phyloP scores from a whole-genome alignment of 2,797 vertebrate genomes.

The Corythornis leucogaster region DNA sequence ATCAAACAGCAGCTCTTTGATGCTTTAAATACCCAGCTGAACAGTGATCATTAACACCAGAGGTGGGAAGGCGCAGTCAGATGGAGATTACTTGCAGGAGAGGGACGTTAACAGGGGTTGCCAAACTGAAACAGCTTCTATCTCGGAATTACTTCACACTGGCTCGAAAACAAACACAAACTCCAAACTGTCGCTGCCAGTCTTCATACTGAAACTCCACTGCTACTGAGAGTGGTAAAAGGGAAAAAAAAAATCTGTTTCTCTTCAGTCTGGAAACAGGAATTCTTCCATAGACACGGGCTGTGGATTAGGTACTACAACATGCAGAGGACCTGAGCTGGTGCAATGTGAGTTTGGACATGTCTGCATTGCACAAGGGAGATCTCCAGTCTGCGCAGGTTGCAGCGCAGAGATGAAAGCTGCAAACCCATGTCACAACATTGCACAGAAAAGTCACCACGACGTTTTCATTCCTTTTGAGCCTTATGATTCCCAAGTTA shows the following conservation, averaged over 20 bases:
- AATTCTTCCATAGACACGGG: neutral
- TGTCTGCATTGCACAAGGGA: neutral
- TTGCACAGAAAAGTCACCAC: neutral
- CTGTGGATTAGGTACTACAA: neutral
- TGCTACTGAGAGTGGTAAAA: neutral
- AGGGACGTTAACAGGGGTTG: neutral
- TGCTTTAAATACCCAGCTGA: neutral
- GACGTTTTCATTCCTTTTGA: neutral
- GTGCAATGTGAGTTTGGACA: neutral
- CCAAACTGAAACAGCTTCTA: neutral
- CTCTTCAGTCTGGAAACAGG: neutral
- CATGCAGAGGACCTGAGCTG: neutral
- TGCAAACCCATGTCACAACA: neutral
- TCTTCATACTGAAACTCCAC: rapidly evolving
- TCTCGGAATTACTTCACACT: neutral
- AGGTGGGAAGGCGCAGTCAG: neutral
- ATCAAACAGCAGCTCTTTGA: slow-evolving; percentile 42
- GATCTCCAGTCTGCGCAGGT: neutral
- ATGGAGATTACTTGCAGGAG: neutral
- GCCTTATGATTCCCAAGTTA: neutral
- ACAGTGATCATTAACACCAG: neutral
- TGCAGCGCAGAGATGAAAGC: neutral
- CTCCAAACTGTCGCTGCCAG: rapidly evolving
- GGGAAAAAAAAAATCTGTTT: neutral
- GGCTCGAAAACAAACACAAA: neutral